These are phyloP conservation scores for Sycon ciliatum DNA, from an alignment of 37 sponge, comb jelly and placozoan species.

Conservation along the genomic window DNA sequence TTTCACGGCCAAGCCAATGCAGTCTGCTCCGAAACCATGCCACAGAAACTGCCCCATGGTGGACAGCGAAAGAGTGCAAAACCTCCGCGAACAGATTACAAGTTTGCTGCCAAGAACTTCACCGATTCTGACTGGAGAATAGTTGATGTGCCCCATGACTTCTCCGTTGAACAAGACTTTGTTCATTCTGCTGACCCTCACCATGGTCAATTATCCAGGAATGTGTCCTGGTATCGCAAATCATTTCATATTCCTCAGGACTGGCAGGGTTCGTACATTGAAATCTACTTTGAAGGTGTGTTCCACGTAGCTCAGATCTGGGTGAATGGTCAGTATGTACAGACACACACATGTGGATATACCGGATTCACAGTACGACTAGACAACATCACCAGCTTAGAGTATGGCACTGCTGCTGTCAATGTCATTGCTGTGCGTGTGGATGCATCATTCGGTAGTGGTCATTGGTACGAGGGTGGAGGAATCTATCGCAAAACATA, in stretches of 20 bases:
- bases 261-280: constrained; percentile 36
- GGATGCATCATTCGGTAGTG: constrained; percentile 30
- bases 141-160: constrained; percentile 42
- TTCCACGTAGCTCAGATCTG: constrained; percentile 25
- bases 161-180: constrained; percentile 19
- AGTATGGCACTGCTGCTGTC: constrained; percentile 26
- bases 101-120: no score
- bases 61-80: no score
- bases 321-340: constrained; percentile 25
- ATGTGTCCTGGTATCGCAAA: constrained; percentile 46
- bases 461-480: constrained; percentile 55
- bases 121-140: constrained; percentile 43
- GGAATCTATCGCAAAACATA: constrained; percentile 41
- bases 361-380: constrained; percentile 49
- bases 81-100: no score
- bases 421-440: constrained; percentile 40
- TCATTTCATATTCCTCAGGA: constrained; percentile 38
- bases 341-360: constrained; percentile 40
- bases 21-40: no score
- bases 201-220: constrained; percentile 30
- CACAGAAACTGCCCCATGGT: no score
- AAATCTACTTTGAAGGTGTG: constrained; percentile 53
- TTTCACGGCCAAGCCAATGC: no score
- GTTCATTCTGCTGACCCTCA: background rate
- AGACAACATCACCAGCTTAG: constrained; percentile 28